Percentiles rank a stretch among this genome's conserved stretches.
Conservation (phyloP, 2,797 vertebrate species). For the Nyctalus aviator region DNA sequence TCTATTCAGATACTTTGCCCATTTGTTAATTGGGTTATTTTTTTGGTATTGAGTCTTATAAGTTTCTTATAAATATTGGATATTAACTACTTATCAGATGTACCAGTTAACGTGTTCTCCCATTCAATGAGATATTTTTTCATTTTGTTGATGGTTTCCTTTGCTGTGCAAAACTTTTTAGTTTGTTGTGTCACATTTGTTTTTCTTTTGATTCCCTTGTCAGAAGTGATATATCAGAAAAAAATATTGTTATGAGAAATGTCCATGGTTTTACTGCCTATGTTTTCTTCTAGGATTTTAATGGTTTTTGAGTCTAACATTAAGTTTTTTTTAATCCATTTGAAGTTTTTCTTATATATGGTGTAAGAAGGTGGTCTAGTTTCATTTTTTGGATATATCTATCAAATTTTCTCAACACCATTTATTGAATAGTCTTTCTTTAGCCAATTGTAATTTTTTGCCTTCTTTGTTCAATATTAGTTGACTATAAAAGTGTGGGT, state of each 20-base stretch:
- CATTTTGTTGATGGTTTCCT: neutral
- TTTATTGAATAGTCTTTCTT: neutral
- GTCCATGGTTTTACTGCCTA: neutral
- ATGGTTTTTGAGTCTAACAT: neutral
- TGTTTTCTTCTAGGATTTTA: neutral
- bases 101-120: neutral
- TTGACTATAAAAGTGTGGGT: neutral
- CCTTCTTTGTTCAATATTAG: neutral
- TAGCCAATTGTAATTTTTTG: neutral
- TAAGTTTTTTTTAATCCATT: neutral
- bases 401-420: neutral
- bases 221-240: neutral
- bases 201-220: neutral
- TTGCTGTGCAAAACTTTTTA: neutral
- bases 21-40: neutral
- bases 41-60: neutral
- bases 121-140: neutral
- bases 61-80: neutral
- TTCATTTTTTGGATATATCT: neutral
- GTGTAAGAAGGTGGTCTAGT: neutral
- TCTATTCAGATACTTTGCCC: neutral
- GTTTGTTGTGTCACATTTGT: neutral
- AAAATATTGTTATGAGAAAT: neutral
- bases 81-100: neutral
- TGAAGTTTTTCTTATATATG: neutral